Percentiles rank a stretch among this genome's conserved stretches.
Evolutionary conservation across 2,797 vertebrate genomes (phyloP).

Genomic region (Dendrocincla fuliginosa): DNA sequence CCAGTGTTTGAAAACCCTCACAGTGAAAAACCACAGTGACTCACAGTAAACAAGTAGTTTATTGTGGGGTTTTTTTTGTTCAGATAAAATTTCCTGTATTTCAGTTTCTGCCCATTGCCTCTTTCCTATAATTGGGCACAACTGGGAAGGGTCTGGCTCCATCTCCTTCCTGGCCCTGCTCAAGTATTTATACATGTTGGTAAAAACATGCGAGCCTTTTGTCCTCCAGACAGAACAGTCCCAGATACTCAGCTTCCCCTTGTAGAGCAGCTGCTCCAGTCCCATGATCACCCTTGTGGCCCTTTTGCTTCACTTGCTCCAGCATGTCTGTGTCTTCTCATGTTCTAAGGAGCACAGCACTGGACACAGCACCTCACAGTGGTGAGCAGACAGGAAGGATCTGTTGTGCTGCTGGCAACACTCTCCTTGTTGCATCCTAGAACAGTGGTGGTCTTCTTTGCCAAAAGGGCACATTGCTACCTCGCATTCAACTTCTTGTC

Average conservation of each 20-base stretch:
- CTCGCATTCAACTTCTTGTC: not conserved
- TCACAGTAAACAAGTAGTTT: not conserved
- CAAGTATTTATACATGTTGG: not conserved
- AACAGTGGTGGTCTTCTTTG: no score
- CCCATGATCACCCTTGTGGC: accelerated
- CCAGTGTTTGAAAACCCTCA: not conserved
- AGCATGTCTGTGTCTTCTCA: not conserved
- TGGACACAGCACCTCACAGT: not conserved
- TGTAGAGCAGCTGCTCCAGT: not conserved
- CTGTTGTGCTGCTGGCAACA: not conserved
- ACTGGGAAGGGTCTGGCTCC: not conserved
- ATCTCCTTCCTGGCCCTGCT: not conserved
- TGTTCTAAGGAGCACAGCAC: not conserved
- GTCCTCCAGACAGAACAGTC: not conserved
- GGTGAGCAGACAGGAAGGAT: not conserved
- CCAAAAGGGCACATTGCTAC: not conserved
- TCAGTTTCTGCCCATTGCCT: not conserved
- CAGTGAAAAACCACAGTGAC: not conserved
- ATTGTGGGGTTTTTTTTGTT: not conserved
- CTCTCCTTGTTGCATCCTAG: not conserved
- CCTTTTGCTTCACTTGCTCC: not conserved
- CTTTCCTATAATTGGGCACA: not conserved
- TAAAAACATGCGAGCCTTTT: not conserved
- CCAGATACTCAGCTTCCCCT: not conserved
- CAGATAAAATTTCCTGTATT: not conserved